phyloP scores from a whole-genome alignment of 1,140 invertebrate genomes.

The Drosophila funebris region DNA sequence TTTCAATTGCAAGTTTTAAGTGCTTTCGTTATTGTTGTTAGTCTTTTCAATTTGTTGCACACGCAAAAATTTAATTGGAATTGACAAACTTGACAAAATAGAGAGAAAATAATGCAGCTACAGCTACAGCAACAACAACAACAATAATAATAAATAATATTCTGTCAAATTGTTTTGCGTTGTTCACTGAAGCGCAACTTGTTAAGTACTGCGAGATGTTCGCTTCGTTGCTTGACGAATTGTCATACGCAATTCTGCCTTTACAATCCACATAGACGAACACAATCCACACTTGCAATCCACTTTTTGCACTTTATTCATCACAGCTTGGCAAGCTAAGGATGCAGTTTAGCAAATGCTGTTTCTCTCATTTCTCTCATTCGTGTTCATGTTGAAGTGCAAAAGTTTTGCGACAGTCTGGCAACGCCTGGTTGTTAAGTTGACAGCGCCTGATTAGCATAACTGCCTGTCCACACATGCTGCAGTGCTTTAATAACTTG shows the following conservation, averaged over 20 bases:
- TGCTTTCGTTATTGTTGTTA: constrained; percentile 21
- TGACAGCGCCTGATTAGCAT: no score
- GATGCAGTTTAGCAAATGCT: background rate
- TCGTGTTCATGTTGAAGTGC: no score
- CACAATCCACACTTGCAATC: background rate
- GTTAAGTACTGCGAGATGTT: constrained; percentile 2
- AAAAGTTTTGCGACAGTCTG: no score
- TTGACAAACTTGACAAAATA: constrained; percentile 26
- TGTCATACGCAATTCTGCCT: background rate
- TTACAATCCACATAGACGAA: background rate
- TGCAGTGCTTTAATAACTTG: no score
- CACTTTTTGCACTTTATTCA: background rate
- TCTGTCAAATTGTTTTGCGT: background rate
- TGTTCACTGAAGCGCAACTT: constrained; percentile 1
- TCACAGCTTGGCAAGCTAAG: background rate
- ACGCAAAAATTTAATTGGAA: constrained; percentile 35
- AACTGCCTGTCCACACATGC: no score
- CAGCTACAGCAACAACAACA: background rate
- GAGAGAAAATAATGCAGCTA: background rate
- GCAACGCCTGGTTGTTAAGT: no score
- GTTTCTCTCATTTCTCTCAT: no score
- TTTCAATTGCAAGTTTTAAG: constrained; percentile 36
- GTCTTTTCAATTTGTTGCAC: constrained; percentile 35
- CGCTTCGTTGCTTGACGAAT: background rate
- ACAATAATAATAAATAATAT: constrained; percentile 8